A percentile compares a stretch with the other conserved stretches of the same genome.
Conservation (phyloP, 2,797 vertebrate species). For the Alca torda region DNA sequence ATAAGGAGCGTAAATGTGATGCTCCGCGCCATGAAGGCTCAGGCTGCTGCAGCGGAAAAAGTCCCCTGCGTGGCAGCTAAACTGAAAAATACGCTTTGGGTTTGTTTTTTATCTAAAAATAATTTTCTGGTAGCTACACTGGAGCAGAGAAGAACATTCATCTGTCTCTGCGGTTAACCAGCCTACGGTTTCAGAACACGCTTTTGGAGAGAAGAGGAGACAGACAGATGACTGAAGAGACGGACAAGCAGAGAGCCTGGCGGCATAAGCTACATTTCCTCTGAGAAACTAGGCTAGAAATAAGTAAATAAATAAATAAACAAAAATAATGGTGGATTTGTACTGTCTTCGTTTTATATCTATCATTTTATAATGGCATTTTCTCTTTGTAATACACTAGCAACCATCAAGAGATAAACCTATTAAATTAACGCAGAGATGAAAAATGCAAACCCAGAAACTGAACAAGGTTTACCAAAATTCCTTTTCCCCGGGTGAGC, state of each 20-base stretch:
- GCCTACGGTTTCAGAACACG: fast-evolving
- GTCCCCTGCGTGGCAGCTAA: fast-evolving
- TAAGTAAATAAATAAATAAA: not conserved
- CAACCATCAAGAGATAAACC: not conserved
- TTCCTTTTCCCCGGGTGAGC: not conserved
- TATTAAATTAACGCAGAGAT: not conserved
- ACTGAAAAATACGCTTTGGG: not conserved
- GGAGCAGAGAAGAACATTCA: not conserved
- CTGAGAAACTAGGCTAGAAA: not conserved
- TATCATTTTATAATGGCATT: not conserved
- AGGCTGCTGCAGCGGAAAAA: not conserved
- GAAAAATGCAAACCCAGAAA: not conserved
- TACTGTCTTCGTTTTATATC: not conserved
- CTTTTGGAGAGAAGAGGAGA: not conserved
- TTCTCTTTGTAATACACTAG: not conserved
- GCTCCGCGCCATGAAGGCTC: not conserved
- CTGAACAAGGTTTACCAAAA: not conserved
- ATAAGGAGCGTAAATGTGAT: not conserved
- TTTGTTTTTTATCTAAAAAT: not conserved
- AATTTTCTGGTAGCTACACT: not conserved
- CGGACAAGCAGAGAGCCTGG: fast-evolving
- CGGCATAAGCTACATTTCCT: not conserved
- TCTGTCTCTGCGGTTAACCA: not conserved
- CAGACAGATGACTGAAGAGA: not conserved
- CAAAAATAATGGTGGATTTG: not conserved